Evolutionary conservation across 2,113 vertebrate species (phyloP).

Genomic region (Zosterops pallidus): DNA sequence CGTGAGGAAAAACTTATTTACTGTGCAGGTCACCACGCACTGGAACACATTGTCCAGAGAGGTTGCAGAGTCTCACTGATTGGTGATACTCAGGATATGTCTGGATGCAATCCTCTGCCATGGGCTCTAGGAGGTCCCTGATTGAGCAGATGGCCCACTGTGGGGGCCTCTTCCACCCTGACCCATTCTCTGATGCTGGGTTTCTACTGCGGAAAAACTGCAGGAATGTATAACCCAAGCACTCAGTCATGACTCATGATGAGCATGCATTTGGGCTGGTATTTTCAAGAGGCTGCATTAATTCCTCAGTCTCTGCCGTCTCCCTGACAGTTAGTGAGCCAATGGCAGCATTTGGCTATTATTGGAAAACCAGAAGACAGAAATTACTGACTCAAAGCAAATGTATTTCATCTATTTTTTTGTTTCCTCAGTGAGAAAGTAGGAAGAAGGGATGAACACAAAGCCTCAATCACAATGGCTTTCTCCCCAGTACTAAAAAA

Average conservation of each 20-base stretch:
- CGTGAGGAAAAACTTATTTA: neutral
- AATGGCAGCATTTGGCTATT: conserved; percentile 48
- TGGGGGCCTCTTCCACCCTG: neutral
- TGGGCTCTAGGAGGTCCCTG: neutral
- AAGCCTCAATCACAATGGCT: neutral
- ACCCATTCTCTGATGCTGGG: neutral
- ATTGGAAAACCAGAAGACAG: conserved; percentile 52
- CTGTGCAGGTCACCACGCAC: neutral
- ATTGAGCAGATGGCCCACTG: neutral
- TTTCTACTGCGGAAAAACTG: neutral
- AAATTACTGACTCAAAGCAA: conserved; percentile 48
- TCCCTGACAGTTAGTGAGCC: conserved; percentile 14
- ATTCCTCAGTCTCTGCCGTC: conserved; percentile 11
- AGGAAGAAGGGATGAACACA: neutral
- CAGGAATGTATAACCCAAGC: neutral
- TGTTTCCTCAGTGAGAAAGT: neutral
- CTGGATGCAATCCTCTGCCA: neutral
- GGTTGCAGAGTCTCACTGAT: too few species aligned
- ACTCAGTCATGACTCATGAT: conserved; percentile 12
- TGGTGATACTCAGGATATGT: neutral
- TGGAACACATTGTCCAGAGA: neutral
- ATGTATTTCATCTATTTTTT: conserved; percentile 19
- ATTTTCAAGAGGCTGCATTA: conserved; percentile 30
- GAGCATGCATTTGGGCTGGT: conserved; percentile 22
- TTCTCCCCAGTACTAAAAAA: neutral